Conservation (phyloP, 92 coral and sea anemone species). For the Hydrozoanthus gracilis region DNA sequence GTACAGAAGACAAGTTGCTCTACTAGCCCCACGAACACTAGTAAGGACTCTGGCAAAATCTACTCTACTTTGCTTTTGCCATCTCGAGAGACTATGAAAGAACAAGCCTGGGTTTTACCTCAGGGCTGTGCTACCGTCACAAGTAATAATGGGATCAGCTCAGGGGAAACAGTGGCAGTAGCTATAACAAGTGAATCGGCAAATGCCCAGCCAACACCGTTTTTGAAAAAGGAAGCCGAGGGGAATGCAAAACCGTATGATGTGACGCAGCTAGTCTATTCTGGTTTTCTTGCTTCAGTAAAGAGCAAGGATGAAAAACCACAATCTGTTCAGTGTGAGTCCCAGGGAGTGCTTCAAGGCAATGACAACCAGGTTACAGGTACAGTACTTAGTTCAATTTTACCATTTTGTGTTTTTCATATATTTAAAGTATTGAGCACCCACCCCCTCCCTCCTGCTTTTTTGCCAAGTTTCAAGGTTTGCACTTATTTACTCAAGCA, state of each 20-base stretch:
- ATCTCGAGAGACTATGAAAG: neutral
- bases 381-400: too few species aligned
- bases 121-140: neutral
- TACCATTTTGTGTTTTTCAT: too few species aligned
- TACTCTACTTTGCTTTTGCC: neutral
- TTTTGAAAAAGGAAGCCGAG: neutral
- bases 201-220: neutral
- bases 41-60: neutral
- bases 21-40: neutral
- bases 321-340: too few species aligned
- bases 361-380: too few species aligned
- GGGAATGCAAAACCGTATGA: neutral
- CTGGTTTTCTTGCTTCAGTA: neutral
- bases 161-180: neutral
- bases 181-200: neutral
- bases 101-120: slow-evolving; percentile 8
- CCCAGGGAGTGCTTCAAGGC: too few species aligned
- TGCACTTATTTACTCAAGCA: too few species aligned
- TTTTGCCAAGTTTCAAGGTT: too few species aligned
- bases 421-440: too few species aligned
- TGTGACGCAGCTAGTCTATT: neutral
- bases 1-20: neutral
- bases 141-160: neutral
- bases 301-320: neutral
- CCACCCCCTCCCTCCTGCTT: too few species aligned